Percentiles rank a stretch among this genome's conserved stretches.
Evolutionary conservation across 2,888 invertebrate species (phyloP).

Genomic region (Argyra leucocephala): DNA sequence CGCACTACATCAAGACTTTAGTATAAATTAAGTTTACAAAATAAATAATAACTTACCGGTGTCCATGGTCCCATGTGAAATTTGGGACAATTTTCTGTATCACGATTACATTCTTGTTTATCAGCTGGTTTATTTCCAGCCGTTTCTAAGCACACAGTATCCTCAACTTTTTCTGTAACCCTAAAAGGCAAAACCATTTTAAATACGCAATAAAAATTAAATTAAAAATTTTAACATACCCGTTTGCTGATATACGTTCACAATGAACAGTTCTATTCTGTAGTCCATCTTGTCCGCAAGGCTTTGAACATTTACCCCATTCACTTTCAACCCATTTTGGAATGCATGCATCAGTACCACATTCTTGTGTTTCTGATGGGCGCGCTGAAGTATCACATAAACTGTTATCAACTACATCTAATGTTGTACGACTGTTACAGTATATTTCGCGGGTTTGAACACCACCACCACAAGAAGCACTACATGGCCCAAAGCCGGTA

Average conservation of each 20-base stretch:
- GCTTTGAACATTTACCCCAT: slow-evolving; percentile 75
- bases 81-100: slow-evolving; percentile 63
- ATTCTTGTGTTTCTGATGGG: slow-evolving; percentile 61
- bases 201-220: not conserved
- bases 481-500: slow-evolving; percentile 63
- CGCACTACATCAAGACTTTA: slow-evolving; percentile 52
- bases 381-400: slow-evolving; percentile 70
- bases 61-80: slow-evolving; percentile 88
- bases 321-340: slow-evolving; percentile 67
- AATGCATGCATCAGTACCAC: slow-evolving; percentile 67
- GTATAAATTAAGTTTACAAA: not conserved
- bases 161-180: slow-evolving; percentile 60
- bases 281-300: slow-evolving; percentile 68
- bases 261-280: slow-evolving; percentile 67
- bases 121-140: slow-evolving; percentile 61
- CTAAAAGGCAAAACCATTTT: slow-evolving; percentile 38
- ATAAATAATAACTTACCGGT: slow-evolving; percentile 52
- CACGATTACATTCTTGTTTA: slow-evolving; percentile 64
- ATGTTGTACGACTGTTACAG: slow-evolving; percentile 66
- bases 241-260: slow-evolving; percentile 65
- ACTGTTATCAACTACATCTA: slow-evolving; percentile 59
- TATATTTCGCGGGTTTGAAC: slow-evolving; percentile 65
- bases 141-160: slow-evolving; percentile 59
- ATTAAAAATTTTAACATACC: slow-evolving; percentile 39
- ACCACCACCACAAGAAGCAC: slow-evolving; percentile 86